Conservation (phyloP, 1,140 invertebrate species). For the Medauroidea extradentata region DNA sequence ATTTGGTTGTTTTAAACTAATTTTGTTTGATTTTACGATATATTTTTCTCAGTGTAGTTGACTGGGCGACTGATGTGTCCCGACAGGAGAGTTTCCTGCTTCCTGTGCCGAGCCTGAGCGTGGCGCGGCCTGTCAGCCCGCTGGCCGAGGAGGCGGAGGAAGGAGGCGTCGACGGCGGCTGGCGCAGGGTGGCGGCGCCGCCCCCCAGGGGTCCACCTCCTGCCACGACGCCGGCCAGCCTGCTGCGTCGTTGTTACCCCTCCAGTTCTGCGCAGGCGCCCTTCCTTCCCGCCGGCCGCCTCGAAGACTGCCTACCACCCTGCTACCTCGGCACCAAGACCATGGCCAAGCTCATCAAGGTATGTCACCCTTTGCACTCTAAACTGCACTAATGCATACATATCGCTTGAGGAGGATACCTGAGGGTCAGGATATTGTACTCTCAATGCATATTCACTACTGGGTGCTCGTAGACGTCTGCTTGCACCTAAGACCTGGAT, state of each 20-base stretch:
- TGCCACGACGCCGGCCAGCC: constrained; percentile 13
- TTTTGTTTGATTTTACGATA: too few species aligned
- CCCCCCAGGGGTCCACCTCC: constrained; percentile 7
- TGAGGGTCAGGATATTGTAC: too few species aligned
- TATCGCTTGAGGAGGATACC: too few species aligned
- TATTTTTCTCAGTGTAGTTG: too few species aligned
- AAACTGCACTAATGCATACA: too few species aligned
- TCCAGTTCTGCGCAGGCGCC: constrained; percentile 29
- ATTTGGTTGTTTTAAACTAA: too few species aligned
- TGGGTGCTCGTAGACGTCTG: too few species aligned
- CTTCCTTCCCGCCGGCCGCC: constrained; percentile 34
- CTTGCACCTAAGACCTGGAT: too few species aligned
- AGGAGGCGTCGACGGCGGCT: constrained; percentile 30
- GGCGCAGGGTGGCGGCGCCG: not conserved
- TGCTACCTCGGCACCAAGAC: constrained; percentile 52
- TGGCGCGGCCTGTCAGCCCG: constrained; percentile 39
- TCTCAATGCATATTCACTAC: too few species aligned
- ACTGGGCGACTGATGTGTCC: not conserved
- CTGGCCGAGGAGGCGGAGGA: constrained; percentile 35
- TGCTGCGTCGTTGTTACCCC: constrained; percentile 38
- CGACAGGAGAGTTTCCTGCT: constrained; percentile 38
- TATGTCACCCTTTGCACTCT: constrained; percentile 32
- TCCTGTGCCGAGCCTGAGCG: constrained; percentile 31
- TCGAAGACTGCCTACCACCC: constrained; percentile 51
- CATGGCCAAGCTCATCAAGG: constrained; percentile 54